Percentiles rank a stretch among this genome's conserved stretches.
phyloP scores from a whole-genome alignment of 2,797 vertebrate species.

The Hippopotamyrus pictus region DNA sequence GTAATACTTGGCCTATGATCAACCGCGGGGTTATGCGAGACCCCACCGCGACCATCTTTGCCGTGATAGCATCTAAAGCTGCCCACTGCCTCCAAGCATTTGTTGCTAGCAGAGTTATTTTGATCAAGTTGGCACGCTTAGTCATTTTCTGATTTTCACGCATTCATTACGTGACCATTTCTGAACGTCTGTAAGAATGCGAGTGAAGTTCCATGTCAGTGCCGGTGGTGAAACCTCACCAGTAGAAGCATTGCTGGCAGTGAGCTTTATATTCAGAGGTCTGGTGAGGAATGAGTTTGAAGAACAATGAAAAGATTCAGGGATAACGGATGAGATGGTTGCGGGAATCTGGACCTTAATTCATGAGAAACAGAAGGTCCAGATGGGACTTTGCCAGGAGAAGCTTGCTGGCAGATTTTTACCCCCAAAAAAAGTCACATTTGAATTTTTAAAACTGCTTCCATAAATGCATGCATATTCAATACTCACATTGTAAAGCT shows the following conservation, averaged over 20 bases:
- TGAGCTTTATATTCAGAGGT: no score
- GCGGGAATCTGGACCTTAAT: neutral
- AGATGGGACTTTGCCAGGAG: neutral
- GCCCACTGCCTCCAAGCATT: conserved; percentile 20
- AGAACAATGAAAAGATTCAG: neutral
- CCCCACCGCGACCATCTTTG: neutral
- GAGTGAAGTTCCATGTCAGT: conserved; percentile 39
- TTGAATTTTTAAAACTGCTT: neutral
- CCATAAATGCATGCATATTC: neutral
- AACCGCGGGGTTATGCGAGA: conserved; percentile 54
- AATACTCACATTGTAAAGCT: neutral
- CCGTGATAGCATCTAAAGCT: conserved; percentile 49
- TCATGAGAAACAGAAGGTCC: neutral
- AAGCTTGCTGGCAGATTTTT: neutral
- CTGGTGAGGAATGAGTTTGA: neutral
- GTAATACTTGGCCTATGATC: conserved; percentile 56
- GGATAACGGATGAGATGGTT: neutral
- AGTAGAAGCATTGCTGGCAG: neutral
- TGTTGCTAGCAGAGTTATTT: conserved; percentile 29
- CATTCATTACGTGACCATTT: conserved; percentile 56
- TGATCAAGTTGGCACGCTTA: conserved; percentile 50
- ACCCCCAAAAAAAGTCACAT: neutral
- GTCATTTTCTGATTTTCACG: conserved; percentile 56
- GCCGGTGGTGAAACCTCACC: neutral
- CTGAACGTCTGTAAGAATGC: conserved; percentile 34